Conservation (phyloP, 2,888 invertebrate species). For the Apamea crenata region DNA sequence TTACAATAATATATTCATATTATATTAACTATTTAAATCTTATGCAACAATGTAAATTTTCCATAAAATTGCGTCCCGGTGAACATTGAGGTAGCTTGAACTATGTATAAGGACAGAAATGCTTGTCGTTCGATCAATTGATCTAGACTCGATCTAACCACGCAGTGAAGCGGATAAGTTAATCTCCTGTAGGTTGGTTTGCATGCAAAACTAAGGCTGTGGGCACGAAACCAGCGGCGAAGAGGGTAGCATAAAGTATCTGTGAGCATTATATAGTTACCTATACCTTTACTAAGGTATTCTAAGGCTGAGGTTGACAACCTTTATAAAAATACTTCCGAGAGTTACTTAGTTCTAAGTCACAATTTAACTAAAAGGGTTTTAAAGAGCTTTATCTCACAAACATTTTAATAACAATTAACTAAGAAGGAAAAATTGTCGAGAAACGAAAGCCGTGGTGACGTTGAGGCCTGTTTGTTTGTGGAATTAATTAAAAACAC, state of each 20-base stretch:
- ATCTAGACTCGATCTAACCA: background rate
- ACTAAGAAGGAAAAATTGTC: too few species aligned
- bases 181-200: background rate
- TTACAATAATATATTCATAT: slow-evolving; percentile 5
- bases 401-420: slow-evolving; percentile 5
- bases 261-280: background rate
- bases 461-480: background rate
- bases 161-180: slow-evolving; percentile 1
- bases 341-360: background rate
- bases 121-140: background rate
- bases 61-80: background rate
- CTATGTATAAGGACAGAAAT: too few species aligned
- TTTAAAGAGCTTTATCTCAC: background rate
- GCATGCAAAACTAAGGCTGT: background rate
- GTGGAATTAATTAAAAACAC: slow-evolving; percentile 6
- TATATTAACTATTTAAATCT: background rate
- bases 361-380: background rate
- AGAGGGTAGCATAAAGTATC: background rate
- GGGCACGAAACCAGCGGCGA: background rate
- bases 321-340: background rate
- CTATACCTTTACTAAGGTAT: background rate
- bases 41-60: background rate
- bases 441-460: background rate
- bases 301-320: background rate
- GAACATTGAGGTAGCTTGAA: background rate